Conservation (phyloP, 2,113 vertebrate genomes). For the Myiozetetes cayanensis region DNA sequence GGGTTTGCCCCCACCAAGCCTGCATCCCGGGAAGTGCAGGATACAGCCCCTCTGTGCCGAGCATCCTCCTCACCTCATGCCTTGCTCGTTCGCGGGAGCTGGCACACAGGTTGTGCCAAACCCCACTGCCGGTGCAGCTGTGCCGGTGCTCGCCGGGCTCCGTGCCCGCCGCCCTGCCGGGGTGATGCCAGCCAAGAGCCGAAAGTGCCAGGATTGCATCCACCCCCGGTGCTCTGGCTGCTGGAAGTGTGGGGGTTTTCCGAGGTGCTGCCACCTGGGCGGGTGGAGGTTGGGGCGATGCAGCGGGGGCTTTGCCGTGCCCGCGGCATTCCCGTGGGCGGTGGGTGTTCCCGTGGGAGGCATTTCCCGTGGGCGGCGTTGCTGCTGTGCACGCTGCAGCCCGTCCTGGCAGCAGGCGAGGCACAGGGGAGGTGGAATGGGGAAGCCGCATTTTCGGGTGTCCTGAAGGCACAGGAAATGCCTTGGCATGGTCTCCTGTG, state of each 20-base stretch:
- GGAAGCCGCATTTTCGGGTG: neutral
- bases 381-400: accelerated
- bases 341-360: neutral
- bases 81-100: neutral
- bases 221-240: neutral
- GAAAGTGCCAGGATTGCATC: neutral
- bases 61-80: neutral
- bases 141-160: neutral
- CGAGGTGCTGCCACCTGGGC: neutral
- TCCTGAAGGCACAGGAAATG: slow-evolving; percentile 7
- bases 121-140: neutral
- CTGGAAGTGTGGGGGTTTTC: neutral
- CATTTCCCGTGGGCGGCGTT: neutral
- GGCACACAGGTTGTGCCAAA: neutral
- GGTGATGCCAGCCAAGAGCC: slow-evolving; percentile 7
- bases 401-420: neutral
- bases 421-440: neutral
- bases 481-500: accelerated
- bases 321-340: neutral
- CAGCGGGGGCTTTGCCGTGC: neutral
- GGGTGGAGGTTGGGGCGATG: neutral
- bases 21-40: neutral
- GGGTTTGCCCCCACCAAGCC: neutral
- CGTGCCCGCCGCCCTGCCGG: neutral
- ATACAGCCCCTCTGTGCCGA: accelerated